Conservation (phyloP, 2,888 invertebrate species). For the Papilio gigon region DNA sequence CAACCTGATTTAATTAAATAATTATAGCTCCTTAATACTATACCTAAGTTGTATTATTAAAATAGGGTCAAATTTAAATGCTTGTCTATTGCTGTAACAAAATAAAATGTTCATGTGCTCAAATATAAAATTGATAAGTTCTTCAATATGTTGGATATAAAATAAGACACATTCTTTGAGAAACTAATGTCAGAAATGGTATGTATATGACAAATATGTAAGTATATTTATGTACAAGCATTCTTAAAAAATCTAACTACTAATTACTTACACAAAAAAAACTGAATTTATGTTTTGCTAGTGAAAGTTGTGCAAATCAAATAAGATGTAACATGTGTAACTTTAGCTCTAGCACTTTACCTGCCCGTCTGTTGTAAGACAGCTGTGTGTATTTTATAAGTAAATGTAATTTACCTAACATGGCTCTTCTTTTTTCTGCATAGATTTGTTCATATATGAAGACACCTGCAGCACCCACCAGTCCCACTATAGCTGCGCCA, state of each 20-base stretch:
- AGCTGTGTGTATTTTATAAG: constrained; percentile 36
- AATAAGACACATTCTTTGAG: no score
- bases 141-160: no score
- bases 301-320: not conserved
- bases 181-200: no score
- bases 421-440: constrained; percentile 73
- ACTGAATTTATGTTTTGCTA: not conserved
- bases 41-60: no score
- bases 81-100: no score
- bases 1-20: not conserved
- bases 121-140: no score
- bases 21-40: not conserved
- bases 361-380: not conserved
- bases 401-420: constrained; percentile 64
- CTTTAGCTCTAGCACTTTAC: not conserved
- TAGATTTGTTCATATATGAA: constrained; percentile 78
- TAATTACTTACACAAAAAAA: not conserved
- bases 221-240: no score
- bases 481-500: constrained; percentile 77
- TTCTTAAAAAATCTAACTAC: no score
- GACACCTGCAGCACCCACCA: constrained; percentile 77
- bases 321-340: not conserved
- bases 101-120: no score
- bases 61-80: no score
- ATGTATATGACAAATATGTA: no score